Percentiles rank a stretch among this genome's conserved stretches.
phyloP scores from a whole-genome alignment of 2,113 vertebrate species.

The Callocephalon fimbriatum region DNA sequence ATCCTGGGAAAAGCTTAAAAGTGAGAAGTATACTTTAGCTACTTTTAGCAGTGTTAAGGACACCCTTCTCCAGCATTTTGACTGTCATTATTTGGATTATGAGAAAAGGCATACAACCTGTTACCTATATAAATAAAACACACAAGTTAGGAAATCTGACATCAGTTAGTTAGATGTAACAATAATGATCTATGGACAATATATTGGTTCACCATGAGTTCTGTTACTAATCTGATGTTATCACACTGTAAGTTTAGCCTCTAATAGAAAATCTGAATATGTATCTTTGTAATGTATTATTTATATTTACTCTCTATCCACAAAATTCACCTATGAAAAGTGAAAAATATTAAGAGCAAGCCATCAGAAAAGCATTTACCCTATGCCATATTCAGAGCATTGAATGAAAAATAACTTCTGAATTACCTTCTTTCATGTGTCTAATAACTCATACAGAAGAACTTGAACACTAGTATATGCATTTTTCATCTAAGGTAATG shows the following conservation, averaged over 20 bases:
- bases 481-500: slow-evolving; percentile 57
- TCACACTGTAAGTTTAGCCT: neutral
- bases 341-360: neutral
- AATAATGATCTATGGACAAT: neutral
- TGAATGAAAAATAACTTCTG: slow-evolving; percentile 41
- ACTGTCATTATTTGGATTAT: neutral
- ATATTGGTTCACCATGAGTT: neutral
- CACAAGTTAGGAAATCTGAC: neutral
- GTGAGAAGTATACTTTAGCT: slow-evolving; percentile 5
- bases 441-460: slow-evolving; percentile 45
- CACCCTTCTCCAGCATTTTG: neutral
- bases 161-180: neutral
- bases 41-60: neutral
- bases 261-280: neutral
- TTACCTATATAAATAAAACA: slow-evolving; percentile 16
- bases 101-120: neutral
- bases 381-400: slow-evolving; percentile 18
- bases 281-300: neutral
- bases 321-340: slow-evolving; percentile 1
- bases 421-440: slow-evolving; percentile 29
- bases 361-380: slow-evolving; percentile 33
- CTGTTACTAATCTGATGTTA: neutral
- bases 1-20: slow-evolving; percentile 17
- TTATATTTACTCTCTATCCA: neutral
- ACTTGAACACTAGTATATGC: neutral